Conservation (phyloP, 2,888 invertebrate genomes). For the Eristalis pertinax region DNA sequence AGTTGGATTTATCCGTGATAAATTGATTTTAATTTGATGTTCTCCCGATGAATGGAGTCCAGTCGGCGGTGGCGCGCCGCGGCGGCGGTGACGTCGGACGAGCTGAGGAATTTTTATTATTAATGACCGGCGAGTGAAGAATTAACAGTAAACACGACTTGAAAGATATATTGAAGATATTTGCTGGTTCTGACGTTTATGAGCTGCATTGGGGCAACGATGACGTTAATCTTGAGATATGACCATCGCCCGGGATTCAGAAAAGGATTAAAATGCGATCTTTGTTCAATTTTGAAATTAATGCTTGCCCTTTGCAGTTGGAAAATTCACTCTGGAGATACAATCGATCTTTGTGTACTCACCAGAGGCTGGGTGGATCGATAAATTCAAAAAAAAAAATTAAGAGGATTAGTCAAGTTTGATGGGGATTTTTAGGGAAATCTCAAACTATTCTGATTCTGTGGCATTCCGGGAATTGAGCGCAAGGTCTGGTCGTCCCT, state of each 20-base stretch:
- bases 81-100: background rate
- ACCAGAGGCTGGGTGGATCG: background rate
- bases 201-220: conserved; percentile 6
- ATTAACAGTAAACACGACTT: conserved; percentile 42
- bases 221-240: conserved; percentile 11
- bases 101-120: conserved; percentile 26
- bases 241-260: background rate
- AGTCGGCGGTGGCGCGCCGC: too few relatives aligned
- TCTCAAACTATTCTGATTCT: background rate
- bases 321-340: background rate
- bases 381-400: background rate
- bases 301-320: background rate
- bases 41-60: background rate
- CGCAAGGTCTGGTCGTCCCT: too few relatives aligned
- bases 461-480: background rate
- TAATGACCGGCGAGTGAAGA: conserved; percentile 32
- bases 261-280: background rate
- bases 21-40: conserved; percentile 54
- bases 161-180: conserved; percentile 37
- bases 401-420: background rate
- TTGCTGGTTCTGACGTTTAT: conserved; percentile 28
- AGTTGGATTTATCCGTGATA: conserved; percentile 50
- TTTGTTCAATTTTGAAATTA: background rate
- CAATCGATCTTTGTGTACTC: background rate
- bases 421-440: background rate